Base-by-base conservation (phyloP, 2,888 invertebrate genomes). In the Mythimna lalbum region DNA sequence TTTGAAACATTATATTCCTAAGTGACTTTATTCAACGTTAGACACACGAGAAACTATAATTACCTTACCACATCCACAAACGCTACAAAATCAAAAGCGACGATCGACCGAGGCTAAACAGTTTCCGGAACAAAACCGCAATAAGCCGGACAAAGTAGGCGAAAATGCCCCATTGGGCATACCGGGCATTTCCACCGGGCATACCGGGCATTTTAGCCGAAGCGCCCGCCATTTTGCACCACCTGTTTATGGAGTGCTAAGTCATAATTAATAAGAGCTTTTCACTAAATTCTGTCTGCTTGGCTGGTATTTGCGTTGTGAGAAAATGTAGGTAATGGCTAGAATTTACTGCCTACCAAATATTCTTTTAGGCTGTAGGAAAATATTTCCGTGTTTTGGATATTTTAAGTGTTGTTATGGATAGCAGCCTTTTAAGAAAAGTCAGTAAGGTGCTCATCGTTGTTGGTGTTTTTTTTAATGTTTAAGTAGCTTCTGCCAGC, bases 261-360 rank as follows among this genome's bases (percentile, higher is more conserved):
- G 55, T 75, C 69, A 85, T 83, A 75, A 80, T 83, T 77, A 82
- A 79, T 82, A 33, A 21, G 50, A 53, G 73, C 43, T 64, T 68
- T 64, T 49, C 53, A 57, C 55, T 21, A 56, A 55, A 62, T 56
- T 61, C 60, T 27, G 4, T 49, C 7, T 50, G 19, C 14, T 47
- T 19, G 5, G 9, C 39, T 23, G 12, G 49, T 68, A 52, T 76
- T 68, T 36, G 49, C 10, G 50, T 14, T 12, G 4, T 4, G 33
- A 14, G 31, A 56, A 68, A 50, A 63, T 17, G 12, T 21, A n/a
- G 14, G 2, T 59, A 21, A 31, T 47, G 50, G 23, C 31, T 33
- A 12, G n/a, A 27, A 65, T 53, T 57, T 57, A 23, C 19, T 27
- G 23, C 33, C 17, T n/a, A 10, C 31, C 49, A 19, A 10, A 39